A percentile compares a stretch with the other conserved stretches of the same genome.
Conservation (phyloP, 2,797 vertebrate species). For the Ataeniobius toweri region DNA sequence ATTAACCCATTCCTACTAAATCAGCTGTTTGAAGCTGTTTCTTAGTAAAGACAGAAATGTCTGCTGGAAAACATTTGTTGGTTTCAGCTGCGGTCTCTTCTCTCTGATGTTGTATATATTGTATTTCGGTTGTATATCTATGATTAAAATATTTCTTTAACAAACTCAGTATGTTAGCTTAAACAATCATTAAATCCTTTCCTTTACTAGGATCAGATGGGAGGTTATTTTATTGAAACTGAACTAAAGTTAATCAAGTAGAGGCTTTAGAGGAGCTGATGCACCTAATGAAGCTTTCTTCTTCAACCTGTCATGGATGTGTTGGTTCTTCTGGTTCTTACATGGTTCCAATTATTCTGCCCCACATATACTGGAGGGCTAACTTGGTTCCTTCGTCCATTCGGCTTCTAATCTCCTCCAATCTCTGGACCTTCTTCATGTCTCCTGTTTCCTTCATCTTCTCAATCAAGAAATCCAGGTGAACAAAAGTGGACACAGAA, state of each 20-base stretch:
- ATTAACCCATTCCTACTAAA: no score
- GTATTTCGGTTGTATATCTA: no score
- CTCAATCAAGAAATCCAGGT: conserved; percentile 28
- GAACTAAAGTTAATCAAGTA: no score
- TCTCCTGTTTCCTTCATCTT: conserved; percentile 29
- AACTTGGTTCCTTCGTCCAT: background rate
- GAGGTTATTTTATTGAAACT: background rate
- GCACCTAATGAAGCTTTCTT: background rate
- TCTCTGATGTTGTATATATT: no score
- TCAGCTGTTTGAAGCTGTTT: no score
- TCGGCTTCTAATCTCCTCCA: conserved; percentile 20
- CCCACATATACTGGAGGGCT: background rate
- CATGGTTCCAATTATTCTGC: background rate
- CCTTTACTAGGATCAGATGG: background rate
- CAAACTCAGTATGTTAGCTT: background rate
- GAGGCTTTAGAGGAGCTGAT: background rate
- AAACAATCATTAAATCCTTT: background rate
- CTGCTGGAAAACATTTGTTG: no score
- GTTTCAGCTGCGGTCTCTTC: no score
- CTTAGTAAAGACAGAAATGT: no score
- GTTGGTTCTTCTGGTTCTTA: background rate
- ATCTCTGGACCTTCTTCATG: conserved; percentile 5
- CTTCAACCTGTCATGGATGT: background rate
- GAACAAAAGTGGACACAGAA: background rate
- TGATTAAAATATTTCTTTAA: background rate